These are phyloP conservation scores for Paedocypris sp. DNA, from an alignment of 2,113 vertebrate genomes.

Conservation along the genomic window DNA sequence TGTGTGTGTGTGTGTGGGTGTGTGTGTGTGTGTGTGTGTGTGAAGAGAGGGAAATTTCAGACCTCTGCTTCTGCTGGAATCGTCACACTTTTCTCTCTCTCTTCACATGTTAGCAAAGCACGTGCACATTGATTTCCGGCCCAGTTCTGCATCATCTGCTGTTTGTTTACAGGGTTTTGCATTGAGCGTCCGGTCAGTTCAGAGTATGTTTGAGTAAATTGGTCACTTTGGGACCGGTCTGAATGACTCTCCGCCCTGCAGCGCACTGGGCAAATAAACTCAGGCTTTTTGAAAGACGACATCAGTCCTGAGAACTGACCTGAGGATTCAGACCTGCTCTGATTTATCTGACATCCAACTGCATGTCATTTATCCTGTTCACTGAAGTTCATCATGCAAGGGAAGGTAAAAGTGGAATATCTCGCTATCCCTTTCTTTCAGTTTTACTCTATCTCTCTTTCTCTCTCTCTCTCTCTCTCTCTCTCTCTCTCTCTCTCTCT, in stretches of 20 bases:
- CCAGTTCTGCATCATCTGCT: neutral
- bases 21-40: too few relatives aligned
- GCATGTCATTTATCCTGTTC: too few relatives aligned
- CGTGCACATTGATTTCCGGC: neutral
- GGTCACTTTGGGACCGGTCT: constrained; percentile 22
- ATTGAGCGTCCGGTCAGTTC: neutral
- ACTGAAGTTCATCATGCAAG: too few relatives aligned
- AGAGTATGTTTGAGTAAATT: constrained; percentile 4
- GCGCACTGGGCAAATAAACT: constrained; percentile 17
- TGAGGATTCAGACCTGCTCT: neutral
- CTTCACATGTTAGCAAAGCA: neutral
- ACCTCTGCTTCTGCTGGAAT: too few relatives aligned
- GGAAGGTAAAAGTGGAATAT: too few relatives aligned
- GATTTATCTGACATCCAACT: too few relatives aligned
- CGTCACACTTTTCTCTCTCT: neutral
- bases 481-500: too few relatives aligned
- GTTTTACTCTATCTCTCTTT: too few relatives aligned
- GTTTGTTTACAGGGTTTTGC: neutral
- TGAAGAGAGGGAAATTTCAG: too few relatives aligned
- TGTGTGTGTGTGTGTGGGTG: too few relatives aligned
- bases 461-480: too few relatives aligned
- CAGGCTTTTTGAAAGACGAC: constrained; percentile 17
- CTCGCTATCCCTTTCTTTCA: too few relatives aligned
- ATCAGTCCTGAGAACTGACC: constrained; percentile 29
- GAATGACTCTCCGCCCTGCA: constrained; percentile 17